Conservation (phyloP, 2,113 vertebrate genomes). For the Macaca fascicularis region DNA sequence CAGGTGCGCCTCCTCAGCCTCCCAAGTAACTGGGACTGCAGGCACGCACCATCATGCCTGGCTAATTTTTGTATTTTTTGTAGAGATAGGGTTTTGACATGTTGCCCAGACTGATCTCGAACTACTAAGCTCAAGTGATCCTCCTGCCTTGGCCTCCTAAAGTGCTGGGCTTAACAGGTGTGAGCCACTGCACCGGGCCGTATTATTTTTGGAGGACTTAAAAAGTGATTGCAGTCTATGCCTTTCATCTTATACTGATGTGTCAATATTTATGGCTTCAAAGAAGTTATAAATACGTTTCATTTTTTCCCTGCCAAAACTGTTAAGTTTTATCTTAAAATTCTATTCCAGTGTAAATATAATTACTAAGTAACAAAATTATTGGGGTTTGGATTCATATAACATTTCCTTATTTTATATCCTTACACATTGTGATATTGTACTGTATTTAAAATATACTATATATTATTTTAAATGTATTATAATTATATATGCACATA, state of each 20-base stretch:
- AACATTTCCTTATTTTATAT: background rate
- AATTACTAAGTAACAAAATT: background rate
- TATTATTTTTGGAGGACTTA: background rate
- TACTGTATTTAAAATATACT: background rate
- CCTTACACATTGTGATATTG: background rate
- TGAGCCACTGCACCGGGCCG: background rate
- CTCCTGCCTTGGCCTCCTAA: background rate
- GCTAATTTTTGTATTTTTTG: background rate
- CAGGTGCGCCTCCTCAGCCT: background rate
- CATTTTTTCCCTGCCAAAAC: background rate
- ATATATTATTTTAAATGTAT: background rate
- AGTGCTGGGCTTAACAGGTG: background rate
- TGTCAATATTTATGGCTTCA: background rate
- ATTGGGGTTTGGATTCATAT: background rate
- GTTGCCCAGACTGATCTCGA: background rate
- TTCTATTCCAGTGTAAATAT: background rate
- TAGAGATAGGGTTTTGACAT: background rate
- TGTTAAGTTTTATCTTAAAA: constrained; percentile 24
- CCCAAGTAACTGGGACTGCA: background rate
- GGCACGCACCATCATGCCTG: background rate
- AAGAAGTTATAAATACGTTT: background rate
- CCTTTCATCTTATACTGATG: background rate
- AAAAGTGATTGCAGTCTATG: background rate
- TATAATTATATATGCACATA: background rate
- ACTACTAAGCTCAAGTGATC: background rate